A percentile compares a stretch with the other conserved stretches of the same genome.
Conservation (phyloP, 1,140 invertebrate species). For the Colletes gigas region DNA sequence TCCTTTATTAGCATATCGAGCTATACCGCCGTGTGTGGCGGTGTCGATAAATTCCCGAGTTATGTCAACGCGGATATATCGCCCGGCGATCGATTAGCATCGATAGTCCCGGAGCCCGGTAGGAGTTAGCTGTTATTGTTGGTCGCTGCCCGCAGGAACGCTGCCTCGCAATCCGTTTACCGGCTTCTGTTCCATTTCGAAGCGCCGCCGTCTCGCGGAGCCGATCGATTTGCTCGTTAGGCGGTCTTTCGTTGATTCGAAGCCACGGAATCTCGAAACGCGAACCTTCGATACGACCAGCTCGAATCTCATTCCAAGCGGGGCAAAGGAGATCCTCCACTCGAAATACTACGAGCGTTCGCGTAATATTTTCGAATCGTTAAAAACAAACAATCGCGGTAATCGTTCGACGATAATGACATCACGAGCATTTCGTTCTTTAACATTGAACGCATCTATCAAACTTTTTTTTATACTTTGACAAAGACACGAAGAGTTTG, state of each 20-base stretch:
- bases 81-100: conserved; percentile 74
- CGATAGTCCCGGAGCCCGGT: conserved; percentile 66
- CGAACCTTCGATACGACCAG: no score
- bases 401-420: no score
- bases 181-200: conserved; percentile 31
- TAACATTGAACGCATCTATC: no score
- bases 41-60: conserved; percentile 76
- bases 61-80: conserved; percentile 76
- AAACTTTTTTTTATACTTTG: no score
- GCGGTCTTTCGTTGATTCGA: neutral
- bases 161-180: conserved; percentile 64
- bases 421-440: no score
- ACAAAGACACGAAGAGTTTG: no score
- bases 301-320: no score
- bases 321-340: no score
- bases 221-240: conserved; percentile 2
- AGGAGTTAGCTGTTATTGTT: conserved; percentile 64
- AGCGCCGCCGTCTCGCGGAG: neutral
- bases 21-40: conserved; percentile 63
- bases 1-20: conserved; percentile 75
- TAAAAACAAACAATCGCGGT: no score
- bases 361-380: no score
- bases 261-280: neutral
- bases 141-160: conserved; percentile 59
- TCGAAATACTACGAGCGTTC: no score